Evolutionary conservation across 1,140 invertebrate genomes (phyloP), one percentile per base, ranked within the genome.

Genomic region (Hylaeus volcanicus): DNA sequence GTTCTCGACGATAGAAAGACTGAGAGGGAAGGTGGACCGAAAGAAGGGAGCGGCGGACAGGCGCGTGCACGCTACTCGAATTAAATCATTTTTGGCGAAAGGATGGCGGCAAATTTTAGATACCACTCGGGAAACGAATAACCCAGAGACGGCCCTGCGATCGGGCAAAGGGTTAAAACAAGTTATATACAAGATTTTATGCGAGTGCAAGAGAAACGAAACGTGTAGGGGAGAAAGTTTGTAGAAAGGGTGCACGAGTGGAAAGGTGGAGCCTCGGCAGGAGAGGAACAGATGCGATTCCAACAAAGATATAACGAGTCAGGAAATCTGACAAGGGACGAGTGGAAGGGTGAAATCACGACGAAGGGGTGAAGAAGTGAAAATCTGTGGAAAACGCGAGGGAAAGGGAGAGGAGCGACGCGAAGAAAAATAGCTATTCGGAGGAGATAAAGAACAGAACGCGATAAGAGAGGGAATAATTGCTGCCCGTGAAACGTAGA

Each of bases 351-450:
- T 58, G 63, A 68, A 66, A 81, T 45, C 41, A 12, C 43, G 63
- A 53, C 51, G n/a, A 71, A 14, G 15, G 12, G 39, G 39, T 55
- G 58, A 26, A 63, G 6, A 60, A 60, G 58, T 39, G 56, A 11
- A 53, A n/a, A 51, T 65, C 61, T 26, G 48, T 12, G 37, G 12
- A n/a, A n/a, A 45, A 5, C 6, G 12, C n/a, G 37, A 51, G 11
- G 60, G 64, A 63, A 9, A 48, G 15, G 53, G 43, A 63, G 14
- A 58, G 45, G 76, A n/a, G 51, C 45, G 15, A 61, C 14, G 56
- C 48, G 53, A 26, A 48, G 51, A 75, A 56, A 64, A 51, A 60
- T 45, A 72, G 9, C 1, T 74, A 53, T 45, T 81, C 65, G 39
- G 63, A n/a, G 48, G 55, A 12, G 53, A 45, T 14, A 12, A 41